A percentile compares a stretch with the other conserved stretches of the same genome.
Evolutionary conservation across 2,113 vertebrate species (phyloP).

Genomic region (Clarias magur): DNA sequence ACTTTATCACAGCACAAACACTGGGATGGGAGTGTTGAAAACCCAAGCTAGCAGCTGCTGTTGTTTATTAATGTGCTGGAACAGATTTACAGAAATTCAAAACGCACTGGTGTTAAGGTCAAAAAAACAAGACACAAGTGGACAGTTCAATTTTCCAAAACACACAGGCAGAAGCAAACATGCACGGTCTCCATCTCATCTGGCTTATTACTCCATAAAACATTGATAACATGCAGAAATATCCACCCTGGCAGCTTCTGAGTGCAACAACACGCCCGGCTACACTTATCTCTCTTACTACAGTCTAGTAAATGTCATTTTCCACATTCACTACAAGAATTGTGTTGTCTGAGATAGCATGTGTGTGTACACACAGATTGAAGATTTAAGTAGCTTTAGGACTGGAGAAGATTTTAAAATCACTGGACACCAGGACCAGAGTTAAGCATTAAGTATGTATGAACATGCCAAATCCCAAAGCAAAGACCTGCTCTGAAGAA

Average conservation of each 20-base stretch:
- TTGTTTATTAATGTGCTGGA: neutral
- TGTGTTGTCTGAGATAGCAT: conserved; percentile 8
- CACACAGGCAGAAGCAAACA: neutral
- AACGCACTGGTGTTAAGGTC: neutral
- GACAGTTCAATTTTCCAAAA: conserved; percentile 2
- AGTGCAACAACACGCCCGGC: neutral
- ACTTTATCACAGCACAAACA: neutral
- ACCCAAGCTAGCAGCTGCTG: conserved; percentile 8
- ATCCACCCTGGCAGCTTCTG: neutral
- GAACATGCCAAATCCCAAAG: conserved; percentile 38
- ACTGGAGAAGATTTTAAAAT: conserved; percentile 27
- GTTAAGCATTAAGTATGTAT: conserved; percentile 45
- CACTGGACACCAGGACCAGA: conserved; percentile 34
- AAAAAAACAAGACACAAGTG: neutral
- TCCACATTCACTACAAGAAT: neutral
- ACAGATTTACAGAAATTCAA: neutral
- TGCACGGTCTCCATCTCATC: neutral
- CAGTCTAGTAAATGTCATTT: conserved; percentile 19
- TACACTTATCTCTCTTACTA: neutral
- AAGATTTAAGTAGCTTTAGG: neutral
- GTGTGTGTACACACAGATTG: conserved; percentile 26
- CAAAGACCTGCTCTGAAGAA: conserved; percentile 12
- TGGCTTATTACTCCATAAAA: neutral
- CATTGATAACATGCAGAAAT: conserved; percentile 1
- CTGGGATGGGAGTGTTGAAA: neutral